phyloP scores from a whole-genome alignment of 1,140 invertebrate genomes.

The Tetranychus urticae region DNA sequence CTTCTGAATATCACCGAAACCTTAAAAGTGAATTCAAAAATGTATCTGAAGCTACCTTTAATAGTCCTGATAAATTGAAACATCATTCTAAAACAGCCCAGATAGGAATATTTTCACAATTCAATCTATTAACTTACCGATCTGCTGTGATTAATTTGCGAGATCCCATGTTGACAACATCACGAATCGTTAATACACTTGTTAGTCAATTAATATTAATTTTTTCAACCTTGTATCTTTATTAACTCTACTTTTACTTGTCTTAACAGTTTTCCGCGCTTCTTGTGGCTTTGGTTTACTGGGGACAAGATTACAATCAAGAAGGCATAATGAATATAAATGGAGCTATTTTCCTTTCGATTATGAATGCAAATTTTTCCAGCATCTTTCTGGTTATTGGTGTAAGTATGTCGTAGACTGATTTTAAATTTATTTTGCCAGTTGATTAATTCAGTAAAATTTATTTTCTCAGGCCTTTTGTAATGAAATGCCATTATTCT shows the following conservation, averaged over 20 bases:
- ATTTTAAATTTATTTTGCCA: no score
- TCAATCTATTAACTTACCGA: not conserved
- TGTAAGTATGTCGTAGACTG: not conserved
- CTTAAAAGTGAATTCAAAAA: not conserved
- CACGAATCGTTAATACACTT: not conserved
- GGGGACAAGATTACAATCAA: conserved; percentile 52
- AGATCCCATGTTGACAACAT: not conserved
- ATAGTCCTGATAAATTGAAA: not conserved
- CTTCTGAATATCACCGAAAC: not conserved
- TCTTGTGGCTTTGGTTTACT: conserved; percentile 67
- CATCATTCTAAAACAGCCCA: not conserved
- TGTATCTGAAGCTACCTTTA: no score
- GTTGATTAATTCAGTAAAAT: no score
- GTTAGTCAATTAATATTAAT: not conserved
- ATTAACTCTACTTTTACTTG: not conserved
- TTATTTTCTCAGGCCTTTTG: not conserved
- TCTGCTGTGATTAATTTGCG: not conserved
- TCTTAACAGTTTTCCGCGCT: conserved; percentile 46
- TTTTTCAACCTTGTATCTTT: not conserved
- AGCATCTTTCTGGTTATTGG: not conserved
- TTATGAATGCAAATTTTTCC: conserved; percentile 69
- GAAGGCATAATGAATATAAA: conserved; percentile 85
- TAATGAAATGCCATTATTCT: not conserved
- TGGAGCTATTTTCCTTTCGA: conserved; percentile 71
- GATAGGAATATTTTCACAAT: not conserved